Conservation (phyloP, 2,797 vertebrate species). For the Rhincodon typus region DNA sequence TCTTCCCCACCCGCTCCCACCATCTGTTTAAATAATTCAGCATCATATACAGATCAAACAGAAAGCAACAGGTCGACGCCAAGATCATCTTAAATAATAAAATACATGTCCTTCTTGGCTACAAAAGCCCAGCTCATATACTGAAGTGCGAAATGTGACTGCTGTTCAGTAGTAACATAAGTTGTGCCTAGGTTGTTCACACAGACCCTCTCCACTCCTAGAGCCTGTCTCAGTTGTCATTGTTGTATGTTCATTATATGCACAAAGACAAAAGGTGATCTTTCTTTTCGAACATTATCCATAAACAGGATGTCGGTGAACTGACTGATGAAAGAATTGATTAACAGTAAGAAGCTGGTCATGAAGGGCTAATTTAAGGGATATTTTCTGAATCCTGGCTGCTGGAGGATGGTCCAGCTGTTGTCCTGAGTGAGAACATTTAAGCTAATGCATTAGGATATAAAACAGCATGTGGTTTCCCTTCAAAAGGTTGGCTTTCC, state of each 20-base stretch:
- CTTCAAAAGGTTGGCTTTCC: not conserved
- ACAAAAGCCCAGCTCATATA: not conserved
- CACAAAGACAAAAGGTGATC: not conserved
- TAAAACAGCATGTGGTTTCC: not conserved
- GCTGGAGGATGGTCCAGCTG: not conserved
- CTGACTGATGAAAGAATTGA: too few relatives aligned
- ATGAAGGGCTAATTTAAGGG: not conserved
- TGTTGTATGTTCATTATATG: not conserved
- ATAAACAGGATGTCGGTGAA: not conserved
- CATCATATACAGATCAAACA: conserved; percentile 47
- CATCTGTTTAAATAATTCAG: conserved; percentile 70
- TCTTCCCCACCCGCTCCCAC: conserved; percentile 46
- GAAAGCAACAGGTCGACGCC: conserved; percentile 56
- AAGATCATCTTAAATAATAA: conserved; percentile 72
- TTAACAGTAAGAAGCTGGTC: not conserved
- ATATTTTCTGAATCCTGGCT: not conserved
- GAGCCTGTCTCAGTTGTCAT: too few relatives aligned
- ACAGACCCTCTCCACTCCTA: not conserved
- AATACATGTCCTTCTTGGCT: conserved; percentile 39
- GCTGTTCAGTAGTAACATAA: conserved; percentile 20
- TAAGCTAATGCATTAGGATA: not conserved
- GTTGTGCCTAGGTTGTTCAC: not conserved
- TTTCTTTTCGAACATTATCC: not conserved
- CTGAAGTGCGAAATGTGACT: conserved; percentile 35
- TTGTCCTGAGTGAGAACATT: not conserved